Conservation (phyloP, 1,140 invertebrate genomes). For the Lepidurus packardi region DNA sequence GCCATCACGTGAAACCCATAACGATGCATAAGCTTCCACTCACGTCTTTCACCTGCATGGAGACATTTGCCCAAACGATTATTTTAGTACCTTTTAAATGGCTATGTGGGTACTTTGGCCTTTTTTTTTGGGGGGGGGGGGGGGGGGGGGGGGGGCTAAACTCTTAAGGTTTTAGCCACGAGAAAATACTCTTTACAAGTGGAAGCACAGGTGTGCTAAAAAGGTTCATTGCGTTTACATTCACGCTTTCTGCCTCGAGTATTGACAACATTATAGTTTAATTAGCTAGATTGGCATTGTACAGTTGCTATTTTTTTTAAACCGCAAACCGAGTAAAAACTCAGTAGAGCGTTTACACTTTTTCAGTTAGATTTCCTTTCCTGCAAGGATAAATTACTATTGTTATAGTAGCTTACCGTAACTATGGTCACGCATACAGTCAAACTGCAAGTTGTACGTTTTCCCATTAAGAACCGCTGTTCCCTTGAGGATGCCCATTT, state of each 20-base stretch:
- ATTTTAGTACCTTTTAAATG: background rate
- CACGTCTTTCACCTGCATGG: constrained; percentile 53
- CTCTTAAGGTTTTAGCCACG: constrained; percentile 1
- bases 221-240: too few relatives aligned
- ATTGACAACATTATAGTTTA: too few relatives aligned
- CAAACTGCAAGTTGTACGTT: constrained; percentile 47
- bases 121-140: too few relatives aligned
- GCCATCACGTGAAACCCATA: constrained; percentile 65
- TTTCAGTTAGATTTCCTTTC: too few relatives aligned
- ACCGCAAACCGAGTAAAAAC: too few relatives aligned
- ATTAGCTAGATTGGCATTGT: too few relatives aligned
- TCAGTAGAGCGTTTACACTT: too few relatives aligned
- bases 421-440: constrained; percentile 59
- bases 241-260: too few relatives aligned
- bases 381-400: too few relatives aligned
- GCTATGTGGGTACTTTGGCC: background rate
- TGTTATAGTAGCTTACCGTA: constrained; percentile 51
- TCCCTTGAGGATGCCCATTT: constrained; percentile 55
- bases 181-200: too few relatives aligned
- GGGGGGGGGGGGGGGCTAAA: background rate
- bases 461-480: constrained; percentile 50
- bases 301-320: too few relatives aligned
- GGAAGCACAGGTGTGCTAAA: too few relatives aligned
- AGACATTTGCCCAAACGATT: constrained; percentile 1
- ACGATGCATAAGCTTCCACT: constrained; percentile 64